Percentiles rank a stretch among this genome's conserved stretches.
phyloP scores from a whole-genome alignment of 1,140 invertebrate species.

The Bombyx mandarina region DNA sequence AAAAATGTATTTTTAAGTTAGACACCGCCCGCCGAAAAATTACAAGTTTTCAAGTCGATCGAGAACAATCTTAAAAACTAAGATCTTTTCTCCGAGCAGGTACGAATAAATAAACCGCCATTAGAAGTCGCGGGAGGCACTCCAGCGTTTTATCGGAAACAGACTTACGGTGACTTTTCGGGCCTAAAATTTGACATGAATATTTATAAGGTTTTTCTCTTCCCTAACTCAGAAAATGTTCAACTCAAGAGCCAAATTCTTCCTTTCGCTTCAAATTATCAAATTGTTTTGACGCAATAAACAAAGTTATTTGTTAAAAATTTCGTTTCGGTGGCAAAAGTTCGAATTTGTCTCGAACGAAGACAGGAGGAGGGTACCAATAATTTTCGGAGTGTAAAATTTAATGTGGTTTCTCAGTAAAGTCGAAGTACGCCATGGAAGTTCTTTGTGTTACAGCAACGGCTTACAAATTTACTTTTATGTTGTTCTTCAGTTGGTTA shows the following conservation, averaged over 20 bases:
- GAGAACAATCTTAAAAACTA: no score
- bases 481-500: no score
- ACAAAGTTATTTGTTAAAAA: constrained; percentile 6
- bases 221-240: constrained; percentile 31
- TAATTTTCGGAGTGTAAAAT: neutral
- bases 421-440: neutral
- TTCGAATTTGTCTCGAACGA: neutral
- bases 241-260: constrained; percentile 14
- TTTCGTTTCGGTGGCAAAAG: no score
- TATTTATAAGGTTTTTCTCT: constrained; percentile 61
- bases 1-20: no score
- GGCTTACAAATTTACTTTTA: no score
- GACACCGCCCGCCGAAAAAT: no score
- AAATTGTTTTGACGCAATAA: constrained; percentile 6
- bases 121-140: constrained; percentile 31
- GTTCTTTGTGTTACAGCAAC: no score
- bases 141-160: constrained; percentile 59
- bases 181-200: constrained; percentile 55
- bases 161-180: constrained; percentile 60
- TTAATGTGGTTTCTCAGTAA: constrained; percentile 1
- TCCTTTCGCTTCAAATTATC: constrained; percentile 5
- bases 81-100: neutral
- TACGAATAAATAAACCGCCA: neutral
- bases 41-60: no score
- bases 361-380: neutral